Evolutionary conservation across 2,113 vertebrate species (phyloP), one percentile per base, ranked within the genome.

Genomic region (Castor canadensis): DNA sequence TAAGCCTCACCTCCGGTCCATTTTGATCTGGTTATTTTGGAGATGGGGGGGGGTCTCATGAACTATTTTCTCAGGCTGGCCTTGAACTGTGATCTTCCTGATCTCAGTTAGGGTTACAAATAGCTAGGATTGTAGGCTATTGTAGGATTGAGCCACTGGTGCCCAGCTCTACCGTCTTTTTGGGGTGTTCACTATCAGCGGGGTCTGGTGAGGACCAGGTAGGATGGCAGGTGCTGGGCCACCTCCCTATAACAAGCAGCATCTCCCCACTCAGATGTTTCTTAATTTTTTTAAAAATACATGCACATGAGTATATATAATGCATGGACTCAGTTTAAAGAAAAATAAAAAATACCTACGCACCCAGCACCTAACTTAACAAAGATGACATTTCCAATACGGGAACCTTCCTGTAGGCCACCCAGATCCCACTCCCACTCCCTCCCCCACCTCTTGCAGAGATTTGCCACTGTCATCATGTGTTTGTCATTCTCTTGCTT

Each of bases 351-450:
- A 87, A 91, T 75, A 32, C 43, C 28, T 67, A 24, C 12, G 30
- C 54, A 28, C 45, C 35, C 6, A 56, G 72, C n/a, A 56, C 54
- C 35, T 60, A 66, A 49, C 19, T 45, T 58, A 89, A 52, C 43
- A 73, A 64, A 92, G 35, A 52, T 40, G 38, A 1, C 54, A 72
- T 76, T 89, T 45, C 9, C 20, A 66, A 1, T 77, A 12, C 38
- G 60, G 4, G 52, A 73, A 49, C 6, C 13, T 26, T 1, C 9
- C 19, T 1, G 1, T 3, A 1, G 20, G 15, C 54, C 4, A 24
- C 28, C 54, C 32, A 32, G 10, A 4, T 30, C 6, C 13, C 11
- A 5, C 5, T 60, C 56, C 32, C 17, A 11, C 9, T 54, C 56
- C 16, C 56, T 35, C 24, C 26, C 62, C 71, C 7, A 19, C 12